Base-by-base conservation (phyloP, 2,797 vertebrate species). In the Botia almorhae region DNA sequence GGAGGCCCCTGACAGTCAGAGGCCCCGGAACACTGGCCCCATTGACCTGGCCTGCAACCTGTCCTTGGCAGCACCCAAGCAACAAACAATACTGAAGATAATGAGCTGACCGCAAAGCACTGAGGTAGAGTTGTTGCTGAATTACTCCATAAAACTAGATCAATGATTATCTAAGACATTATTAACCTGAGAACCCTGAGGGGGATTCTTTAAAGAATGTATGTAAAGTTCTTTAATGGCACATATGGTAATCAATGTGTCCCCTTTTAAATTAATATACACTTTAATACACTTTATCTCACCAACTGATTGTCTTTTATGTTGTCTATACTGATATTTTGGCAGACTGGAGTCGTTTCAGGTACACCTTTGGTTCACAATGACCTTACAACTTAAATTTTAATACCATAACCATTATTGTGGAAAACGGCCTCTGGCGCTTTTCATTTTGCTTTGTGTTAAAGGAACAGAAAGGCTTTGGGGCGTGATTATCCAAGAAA, bases 141-240 rank as follows among this genome's bases (percentile, higher is more conserved):
- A 43, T 64, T 79, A 55, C 58, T 64, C 21, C 3, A 17, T 64
- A 65, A 72, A 43, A 26, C 69, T 64, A 3, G 33, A 72, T 79
- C 69, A 65, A 79, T 79, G 58, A 72, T 79, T 72, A 53, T 72
- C 69, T 39, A 65, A 64, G 36, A 48, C 60, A 60, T 69, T 78
- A 48, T 63, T 53, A 26, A 17, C 39, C 21, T 1, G 51, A n/a
- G 2, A 3, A 55, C 55, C 33, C 81, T 56, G 8, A 10, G 5
- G 17, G 58, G n/a, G 56, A 51, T 51, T 17, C 50, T 4, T 4
- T 58, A 16, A 76, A 5, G 29, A 16, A 64, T 56, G 6, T 1
- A 55, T 60, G 3, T 29, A 46, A 68, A 50, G 16, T 60, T 58
- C 12, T 26, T 46, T 1, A 19, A 61, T 55, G 3, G 48, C 19